Evolutionary conservation across 2,113 vertebrate genomes (phyloP).

Genomic region (Paradoxurus hermaphroditus): DNA sequence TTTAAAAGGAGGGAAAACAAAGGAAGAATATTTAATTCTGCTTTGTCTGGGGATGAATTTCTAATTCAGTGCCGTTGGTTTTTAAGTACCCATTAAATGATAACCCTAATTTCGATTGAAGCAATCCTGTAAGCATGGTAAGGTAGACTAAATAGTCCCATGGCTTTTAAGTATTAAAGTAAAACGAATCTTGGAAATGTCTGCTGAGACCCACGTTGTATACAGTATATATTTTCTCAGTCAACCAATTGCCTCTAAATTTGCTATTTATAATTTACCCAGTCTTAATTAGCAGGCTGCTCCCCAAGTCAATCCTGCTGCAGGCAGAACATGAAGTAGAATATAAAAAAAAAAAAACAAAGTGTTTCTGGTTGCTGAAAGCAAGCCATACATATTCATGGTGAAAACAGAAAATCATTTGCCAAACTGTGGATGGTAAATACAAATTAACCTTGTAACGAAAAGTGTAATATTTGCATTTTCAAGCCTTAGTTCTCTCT

Average conservation of each 20-base stretch:
- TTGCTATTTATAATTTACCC: constrained; percentile 36
- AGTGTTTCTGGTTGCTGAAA: constrained; percentile 51
- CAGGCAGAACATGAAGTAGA: constrained; percentile 40
- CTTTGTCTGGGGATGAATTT: neutral
- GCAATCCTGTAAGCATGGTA: neutral
- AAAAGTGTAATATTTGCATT: constrained; percentile 73
- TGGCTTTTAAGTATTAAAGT: neutral
- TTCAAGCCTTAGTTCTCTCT: constrained; percentile 53
- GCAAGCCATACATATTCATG: constrained; percentile 67
- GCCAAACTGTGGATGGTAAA: constrained; percentile 68
- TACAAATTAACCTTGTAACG: constrained; percentile 74
- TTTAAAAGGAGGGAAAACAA: neutral
- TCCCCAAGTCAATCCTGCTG: constrained; percentile 28
- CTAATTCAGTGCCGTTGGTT: neutral
- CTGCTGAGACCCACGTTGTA: neutral
- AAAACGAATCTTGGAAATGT: constrained; percentile 41
- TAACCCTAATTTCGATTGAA: neutral
- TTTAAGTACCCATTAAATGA: neutral
- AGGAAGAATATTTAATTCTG: neutral
- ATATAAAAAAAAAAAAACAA: neutral
- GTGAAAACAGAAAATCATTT: constrained; percentile 64
- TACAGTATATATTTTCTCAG: neutral
- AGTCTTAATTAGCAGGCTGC: constrained; percentile 54
- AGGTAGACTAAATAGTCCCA: neutral
- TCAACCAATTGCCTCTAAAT: constrained; percentile 53